Conservation (phyloP, 2,888 invertebrate genomes). For the Criorhina ranunculi region DNA sequence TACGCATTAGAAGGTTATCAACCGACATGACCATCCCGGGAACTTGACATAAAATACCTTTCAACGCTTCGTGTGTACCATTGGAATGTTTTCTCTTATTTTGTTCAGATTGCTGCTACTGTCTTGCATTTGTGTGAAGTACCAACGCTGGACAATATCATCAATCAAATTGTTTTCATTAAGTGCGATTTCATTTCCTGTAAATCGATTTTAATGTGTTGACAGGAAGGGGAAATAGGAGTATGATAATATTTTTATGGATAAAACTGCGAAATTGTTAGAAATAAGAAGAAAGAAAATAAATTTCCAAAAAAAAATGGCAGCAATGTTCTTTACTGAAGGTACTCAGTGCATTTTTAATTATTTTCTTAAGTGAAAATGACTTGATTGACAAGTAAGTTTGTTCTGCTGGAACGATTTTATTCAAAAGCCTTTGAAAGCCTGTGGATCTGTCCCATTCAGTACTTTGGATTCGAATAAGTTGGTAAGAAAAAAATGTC, state of each 20-base stretch:
- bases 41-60: slow-evolving; percentile 75
- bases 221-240: background rate
- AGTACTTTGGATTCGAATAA: too few species aligned
- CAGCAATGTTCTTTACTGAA: too few species aligned
- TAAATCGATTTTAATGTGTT: slow-evolving; percentile 13
- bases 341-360: too few species aligned
- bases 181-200: slow-evolving; percentile 66
- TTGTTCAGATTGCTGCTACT: slow-evolving; percentile 61
- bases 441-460: too few species aligned
- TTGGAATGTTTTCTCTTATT: slow-evolving; percentile 59
- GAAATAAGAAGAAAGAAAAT: too few species aligned
- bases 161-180: slow-evolving; percentile 72
- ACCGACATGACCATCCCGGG: slow-evolving; percentile 67
- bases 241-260: background rate
- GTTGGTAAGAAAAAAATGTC: too few species aligned
- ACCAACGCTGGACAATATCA: slow-evolving; percentile 44
- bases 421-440: too few species aligned
- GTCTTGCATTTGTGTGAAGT: slow-evolving; percentile 43
- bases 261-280: too few species aligned
- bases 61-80: slow-evolving; percentile 51
- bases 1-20: slow-evolving; percentile 74
- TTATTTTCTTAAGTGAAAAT: too few species aligned
- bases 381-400: too few species aligned
- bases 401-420: too few species aligned
- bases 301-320: too few species aligned